Evolutionary conservation across 2,113 vertebrate genomes (phyloP).

Genomic region (Coregonus clupeaformis): DNA sequence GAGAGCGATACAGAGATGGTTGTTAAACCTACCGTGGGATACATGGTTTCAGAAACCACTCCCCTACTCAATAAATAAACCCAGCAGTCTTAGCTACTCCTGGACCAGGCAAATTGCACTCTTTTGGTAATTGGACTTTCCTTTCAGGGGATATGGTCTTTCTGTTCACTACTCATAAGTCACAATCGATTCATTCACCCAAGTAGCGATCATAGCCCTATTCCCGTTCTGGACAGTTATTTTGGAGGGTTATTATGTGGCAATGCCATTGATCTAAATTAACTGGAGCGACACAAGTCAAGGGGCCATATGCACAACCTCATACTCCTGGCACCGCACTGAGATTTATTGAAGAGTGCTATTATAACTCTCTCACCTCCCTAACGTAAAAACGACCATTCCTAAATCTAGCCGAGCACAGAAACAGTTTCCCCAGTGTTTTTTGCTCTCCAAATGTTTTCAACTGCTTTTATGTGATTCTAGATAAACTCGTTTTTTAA

Average conservation of each 20-base stretch:
- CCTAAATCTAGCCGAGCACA: not conserved
- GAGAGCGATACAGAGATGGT: not conserved
- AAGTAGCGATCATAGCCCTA: not conserved
- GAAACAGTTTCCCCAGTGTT: constrained; percentile 34
- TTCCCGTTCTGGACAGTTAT: constrained; percentile 22
- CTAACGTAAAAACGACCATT: constrained; percentile 11
- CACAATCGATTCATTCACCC: constrained; percentile 3
- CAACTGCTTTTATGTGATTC: constrained; percentile 9
- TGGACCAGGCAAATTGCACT: not conserved
- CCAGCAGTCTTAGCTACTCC: too few species aligned
- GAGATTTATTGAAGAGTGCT: constrained; percentile 35
- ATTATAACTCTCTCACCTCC: constrained; percentile 35
- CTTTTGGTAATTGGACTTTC: not conserved
- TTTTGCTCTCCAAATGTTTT: constrained; percentile 19
- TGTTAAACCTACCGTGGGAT: not conserved
- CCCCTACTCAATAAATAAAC: not conserved
- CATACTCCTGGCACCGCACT: constrained; percentile 4
- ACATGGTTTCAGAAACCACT: not conserved
- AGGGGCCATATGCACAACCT: constrained; percentile 19
- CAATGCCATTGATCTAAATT: not conserved
- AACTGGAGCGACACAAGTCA: constrained; percentile 8
- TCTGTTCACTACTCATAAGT: not conserved
- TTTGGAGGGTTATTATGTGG: constrained; percentile 40
- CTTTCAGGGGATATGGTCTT: not conserved
- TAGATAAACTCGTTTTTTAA: not conserved